Base-by-base conservation (phyloP, 2,888 invertebrate species). In the Euphydryas editha region DNA sequence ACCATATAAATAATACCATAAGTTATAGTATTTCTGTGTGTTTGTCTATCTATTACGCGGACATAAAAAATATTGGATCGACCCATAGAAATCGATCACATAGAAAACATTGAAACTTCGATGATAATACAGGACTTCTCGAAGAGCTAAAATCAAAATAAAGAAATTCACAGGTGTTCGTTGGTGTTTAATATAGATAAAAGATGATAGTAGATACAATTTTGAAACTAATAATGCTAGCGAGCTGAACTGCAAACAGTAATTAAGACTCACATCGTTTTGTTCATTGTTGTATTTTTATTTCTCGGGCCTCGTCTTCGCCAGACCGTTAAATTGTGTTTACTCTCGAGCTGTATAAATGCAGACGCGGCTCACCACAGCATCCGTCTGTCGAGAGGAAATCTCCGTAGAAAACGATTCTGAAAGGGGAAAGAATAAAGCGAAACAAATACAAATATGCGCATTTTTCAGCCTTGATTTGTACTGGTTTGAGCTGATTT, bases 241-340 rank as follows among this genome's bases (percentile, higher is more conserved):
- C 15, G n/a, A 51, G 15, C 49, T 51, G 49, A 54, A 54, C 54
- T 36, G 17, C 36, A 54, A 54, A 54, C 54, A 54, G 30, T 54
- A 54, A 54, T 54, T 54, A 36, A 17, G 21, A 18, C 24, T 30
- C 17, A 54, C 54, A 11, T 54, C 15, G 54, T 18, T 54, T 17
- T 24, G 10, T 54, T 54, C 54, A 54, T 54, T 54, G 54, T 54
- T 15, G 54, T 54, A 54, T 36, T 54, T 54, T 54, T 54, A 36
- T 54, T 30, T 36, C 54, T n/a, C 54, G 3, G 36, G 4, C 17
- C 54, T 36, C 54, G 30, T 36, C 54, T 54, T 54, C 54, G 54
- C 54, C 54, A 54, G 54, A 54, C 54, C 54, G 54, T 54, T 36
- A 54, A 54, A 54, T 54, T 54, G 54, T 54, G 54, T 54, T 54